These are phyloP conservation scores for Synergus itoensis DNA, from an alignment of 2,888 invertebrate species.

Conservation along the genomic window DNA sequence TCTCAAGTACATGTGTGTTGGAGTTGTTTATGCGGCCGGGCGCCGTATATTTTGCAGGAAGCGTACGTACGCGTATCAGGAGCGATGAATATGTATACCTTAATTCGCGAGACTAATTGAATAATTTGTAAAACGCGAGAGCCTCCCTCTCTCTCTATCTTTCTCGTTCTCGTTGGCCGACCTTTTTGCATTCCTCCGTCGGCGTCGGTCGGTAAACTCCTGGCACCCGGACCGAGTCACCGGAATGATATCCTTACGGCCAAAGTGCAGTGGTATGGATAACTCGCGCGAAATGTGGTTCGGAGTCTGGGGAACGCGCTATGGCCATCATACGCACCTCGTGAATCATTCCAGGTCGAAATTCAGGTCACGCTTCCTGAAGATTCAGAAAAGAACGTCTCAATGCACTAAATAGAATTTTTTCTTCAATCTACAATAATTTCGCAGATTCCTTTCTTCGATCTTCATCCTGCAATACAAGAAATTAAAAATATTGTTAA, in stretches of 20 bases:
- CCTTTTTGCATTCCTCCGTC: constrained; percentile 53
- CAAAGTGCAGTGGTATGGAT: constrained; percentile 64
- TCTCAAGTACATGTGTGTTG: constrained; percentile 67
- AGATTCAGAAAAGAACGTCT: constrained; percentile 40
- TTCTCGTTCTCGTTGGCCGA: constrained; percentile 41
- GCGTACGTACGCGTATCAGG: constrained; percentile 66
- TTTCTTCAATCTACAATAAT: neutral
- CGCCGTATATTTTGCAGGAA: constrained; percentile 62
- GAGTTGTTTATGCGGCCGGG: constrained; percentile 75
- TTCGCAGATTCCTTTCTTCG: neutral
- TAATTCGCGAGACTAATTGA: constrained; percentile 78
- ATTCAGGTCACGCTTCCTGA: constrained; percentile 47
- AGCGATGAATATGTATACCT: constrained; percentile 78
- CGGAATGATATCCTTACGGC: constrained; percentile 63
- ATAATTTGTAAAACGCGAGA: constrained; percentile 77
- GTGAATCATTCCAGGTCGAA: constrained; percentile 43
- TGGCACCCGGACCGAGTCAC: constrained; percentile 45
- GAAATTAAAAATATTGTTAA: neutral
- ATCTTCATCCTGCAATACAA: neutral
- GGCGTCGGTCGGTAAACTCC: constrained; percentile 44
- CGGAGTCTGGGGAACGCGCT: constrained; percentile 52
- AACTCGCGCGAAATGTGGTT: constrained; percentile 68
- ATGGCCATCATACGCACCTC: constrained; percentile 41
- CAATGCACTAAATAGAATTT: neutral
- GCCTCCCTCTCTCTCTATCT: constrained; percentile 46